Base-by-base conservation (phyloP, 2,888 invertebrate genomes). In the Crossocerus cetratus region DNA sequence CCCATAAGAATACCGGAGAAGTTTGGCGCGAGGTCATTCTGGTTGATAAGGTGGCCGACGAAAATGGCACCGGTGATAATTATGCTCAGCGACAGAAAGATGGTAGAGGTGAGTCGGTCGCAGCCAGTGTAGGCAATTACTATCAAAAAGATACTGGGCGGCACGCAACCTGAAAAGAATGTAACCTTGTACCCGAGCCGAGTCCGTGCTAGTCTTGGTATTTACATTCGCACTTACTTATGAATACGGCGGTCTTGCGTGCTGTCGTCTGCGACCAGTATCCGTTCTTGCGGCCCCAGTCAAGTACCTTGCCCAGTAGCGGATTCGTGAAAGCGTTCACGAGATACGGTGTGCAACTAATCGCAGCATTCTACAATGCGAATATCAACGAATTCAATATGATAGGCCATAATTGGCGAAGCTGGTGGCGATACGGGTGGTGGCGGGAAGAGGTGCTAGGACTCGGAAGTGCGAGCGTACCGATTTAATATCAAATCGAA, bases 401-500 rank as follows among this genome's bases (percentile, higher is more conserved):
- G 32, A 4, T 11, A 32, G 32, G 8, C 11, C 11, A 32, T 32
- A 32, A 11, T 32, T 32, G 32, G 14, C 14, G n/a, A n/a, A 4
- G 16, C 11, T 11, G 14, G 32, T 8, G 11, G 32, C 32, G 32
- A 8, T 32, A 32, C 32, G 32, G 32, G 32, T 32, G 32, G 8
- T 8, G 5, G 32, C 32, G 5, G 32, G 32, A 32, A 32, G 8
- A 11, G 32, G 32, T 32, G 32, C 11, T 32, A 32, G 8, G 43
- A 18, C n/a, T 14, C 5, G 20, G 43, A 57, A 14, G 2, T 1
- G 20, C 3, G 1, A 0, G 86, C 87, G 87, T 80, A 92, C 92
- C 69, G 89, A 75, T 78, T 87, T 89, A 1, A 92, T 90, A 65
- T 92, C 82, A 73, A 90, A 92, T 64, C 89, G 82, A 4, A 92